These are phyloP conservation scores for Oscheius sp. DNA, from an alignment of 2,888 invertebrate genomes.

Conservation along the genomic window DNA sequence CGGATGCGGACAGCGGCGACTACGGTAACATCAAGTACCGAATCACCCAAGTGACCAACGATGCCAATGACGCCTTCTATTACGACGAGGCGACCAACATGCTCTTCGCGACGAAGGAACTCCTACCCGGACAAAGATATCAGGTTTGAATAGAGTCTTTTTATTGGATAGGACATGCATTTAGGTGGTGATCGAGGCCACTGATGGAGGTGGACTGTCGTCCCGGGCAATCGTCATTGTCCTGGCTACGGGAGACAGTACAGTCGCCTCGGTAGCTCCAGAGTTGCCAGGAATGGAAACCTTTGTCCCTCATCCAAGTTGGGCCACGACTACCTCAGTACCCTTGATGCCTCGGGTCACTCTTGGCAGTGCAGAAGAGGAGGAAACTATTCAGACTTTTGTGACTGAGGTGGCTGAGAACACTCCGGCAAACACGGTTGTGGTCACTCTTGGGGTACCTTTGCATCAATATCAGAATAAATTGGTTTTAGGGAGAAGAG, in stretches of 20 bases:
- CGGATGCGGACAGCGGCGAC: slow-evolving; percentile 65
- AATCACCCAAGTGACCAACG: slow-evolving; percentile 69
- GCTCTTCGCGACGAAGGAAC: slow-evolving; percentile 63
- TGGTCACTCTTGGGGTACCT: slow-evolving; percentile 67
- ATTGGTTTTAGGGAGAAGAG: slow-evolving; percentile 40
- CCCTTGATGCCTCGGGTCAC: slow-evolving; percentile 40
- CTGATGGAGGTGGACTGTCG: slow-evolving; percentile 61
- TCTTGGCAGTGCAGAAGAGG: slow-evolving; percentile 41
- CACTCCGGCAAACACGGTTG: slow-evolving; percentile 69
- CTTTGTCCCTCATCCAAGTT: slow-evolving; percentile 49
- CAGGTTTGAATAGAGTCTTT: slow-evolving; percentile 48
- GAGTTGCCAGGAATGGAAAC: slow-evolving; percentile 57
- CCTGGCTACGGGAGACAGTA: slow-evolving; percentile 43
- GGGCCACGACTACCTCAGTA: slow-evolving; percentile 40
- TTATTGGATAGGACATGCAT: background rate
- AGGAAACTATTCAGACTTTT: slow-evolving; percentile 68
- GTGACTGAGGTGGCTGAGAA: slow-evolving; percentile 70
- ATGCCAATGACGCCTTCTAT: slow-evolving; percentile 63
- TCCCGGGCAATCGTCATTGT: slow-evolving; percentile 60
- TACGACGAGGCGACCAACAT: slow-evolving; percentile 65
- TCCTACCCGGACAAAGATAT: slow-evolving; percentile 66
- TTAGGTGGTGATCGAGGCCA: slow-evolving; percentile 61
- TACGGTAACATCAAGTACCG: slow-evolving; percentile 63
- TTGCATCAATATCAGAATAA: background rate
- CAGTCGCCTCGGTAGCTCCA: slow-evolving; percentile 28